These are phyloP conservation scores for Orthonychiurus folsomi DNA, from an alignment of 2,888 invertebrate species.

Conservation along the genomic window DNA sequence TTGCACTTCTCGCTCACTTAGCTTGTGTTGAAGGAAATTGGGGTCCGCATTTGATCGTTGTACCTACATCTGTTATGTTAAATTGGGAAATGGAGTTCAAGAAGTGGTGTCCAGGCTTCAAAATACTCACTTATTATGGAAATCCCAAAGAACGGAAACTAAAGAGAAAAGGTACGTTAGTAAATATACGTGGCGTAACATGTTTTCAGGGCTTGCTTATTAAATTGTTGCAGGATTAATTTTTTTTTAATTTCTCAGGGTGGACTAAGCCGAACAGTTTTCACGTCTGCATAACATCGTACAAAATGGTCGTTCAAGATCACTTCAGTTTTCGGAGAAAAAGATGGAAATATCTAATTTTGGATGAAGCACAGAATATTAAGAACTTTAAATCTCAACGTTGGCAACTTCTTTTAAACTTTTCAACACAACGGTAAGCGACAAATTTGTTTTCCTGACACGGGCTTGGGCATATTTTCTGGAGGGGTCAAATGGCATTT, in stretches of 20 bases:
- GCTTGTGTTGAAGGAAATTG: constrained; percentile 86
- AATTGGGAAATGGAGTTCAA: constrained; percentile 99
- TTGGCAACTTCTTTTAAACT: constrained; percentile 93
- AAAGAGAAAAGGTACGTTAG: constrained; percentile 58
- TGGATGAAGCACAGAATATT: constrained; percentile 98
- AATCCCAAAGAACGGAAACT: constrained; percentile 87
- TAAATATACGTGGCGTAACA: too few relatives aligned
- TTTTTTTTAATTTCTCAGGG: constrained; percentile 47
- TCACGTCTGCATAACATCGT: constrained; percentile 95
- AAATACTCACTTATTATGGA: constrained; percentile 97
- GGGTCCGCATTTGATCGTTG: constrained; percentile 98
- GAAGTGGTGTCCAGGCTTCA: constrained; percentile 99
- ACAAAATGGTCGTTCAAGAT: constrained; percentile 96
- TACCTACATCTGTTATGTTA: constrained; percentile 97
- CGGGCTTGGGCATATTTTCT: constrained; percentile 38
- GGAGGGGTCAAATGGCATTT: too few relatives aligned
- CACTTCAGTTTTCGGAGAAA: constrained; percentile 94
- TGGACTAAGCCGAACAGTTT: constrained; percentile 99
- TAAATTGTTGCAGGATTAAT: too few relatives aligned
- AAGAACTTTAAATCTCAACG: constrained; percentile 99
- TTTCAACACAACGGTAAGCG: constrained; percentile 85
- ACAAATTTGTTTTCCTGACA: too few relatives aligned
- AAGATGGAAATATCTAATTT: constrained; percentile 95
- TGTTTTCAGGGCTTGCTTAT: too few relatives aligned
- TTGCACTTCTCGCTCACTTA: constrained; percentile 83